Percentiles rank a stretch among this genome's conserved stretches.
Evolutionary conservation across 2,113 vertebrate species (phyloP).

Genomic region (Peromyscus californicus): DNA sequence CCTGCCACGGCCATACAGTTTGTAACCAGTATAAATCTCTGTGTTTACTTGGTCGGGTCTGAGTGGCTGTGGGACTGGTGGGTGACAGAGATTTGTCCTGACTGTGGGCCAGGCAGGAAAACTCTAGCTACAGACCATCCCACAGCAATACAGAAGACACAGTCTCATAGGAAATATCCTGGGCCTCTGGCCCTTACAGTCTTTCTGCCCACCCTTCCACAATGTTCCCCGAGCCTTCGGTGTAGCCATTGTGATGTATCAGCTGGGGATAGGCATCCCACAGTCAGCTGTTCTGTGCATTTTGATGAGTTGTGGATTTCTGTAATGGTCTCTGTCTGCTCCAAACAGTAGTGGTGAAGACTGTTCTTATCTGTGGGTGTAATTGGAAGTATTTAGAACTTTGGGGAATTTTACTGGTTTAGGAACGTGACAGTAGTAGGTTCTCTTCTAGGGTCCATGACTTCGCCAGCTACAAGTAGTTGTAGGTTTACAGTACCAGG

Average conservation of each 20-base stretch:
- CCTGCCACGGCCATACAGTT: too few species aligned
- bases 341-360: background rate
- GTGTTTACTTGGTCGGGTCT: too few species aligned
- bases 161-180: background rate
- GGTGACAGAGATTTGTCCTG: too few species aligned
- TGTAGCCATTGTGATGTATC: background rate
- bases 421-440: background rate
- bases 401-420: background rate
- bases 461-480: background rate
- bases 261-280: background rate
- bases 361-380: background rate
- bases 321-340: background rate
- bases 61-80: too few species aligned
- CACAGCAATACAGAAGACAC: background rate
- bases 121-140: too few species aligned
- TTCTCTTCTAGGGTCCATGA: background rate
- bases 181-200: background rate
- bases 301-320: background rate
- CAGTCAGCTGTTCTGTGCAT: background rate
- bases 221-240: background rate
- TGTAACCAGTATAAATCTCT: too few species aligned
- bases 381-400: background rate
- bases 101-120: too few species aligned
- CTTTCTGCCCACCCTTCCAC: background rate
- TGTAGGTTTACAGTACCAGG: background rate